Conservation (phyloP, 2,113 vertebrate species). For the Microtus pennsylvanicus region DNA sequence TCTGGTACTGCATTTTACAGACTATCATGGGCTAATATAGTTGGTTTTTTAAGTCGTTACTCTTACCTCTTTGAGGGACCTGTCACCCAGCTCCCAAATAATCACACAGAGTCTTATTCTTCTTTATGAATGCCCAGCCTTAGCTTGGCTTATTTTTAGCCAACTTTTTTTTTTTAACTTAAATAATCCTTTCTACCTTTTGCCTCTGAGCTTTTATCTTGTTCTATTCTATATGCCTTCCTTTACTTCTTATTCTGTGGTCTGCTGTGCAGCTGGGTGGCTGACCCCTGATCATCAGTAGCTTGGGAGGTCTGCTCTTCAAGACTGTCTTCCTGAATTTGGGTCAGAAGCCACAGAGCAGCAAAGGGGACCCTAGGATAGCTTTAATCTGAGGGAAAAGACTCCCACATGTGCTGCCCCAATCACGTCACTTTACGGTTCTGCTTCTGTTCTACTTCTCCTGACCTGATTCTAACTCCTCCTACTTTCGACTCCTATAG, state of each 20-base stretch:
- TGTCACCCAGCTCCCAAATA: background rate
- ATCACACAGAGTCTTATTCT: background rate
- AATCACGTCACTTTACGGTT: no score
- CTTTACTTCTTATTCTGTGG: background rate
- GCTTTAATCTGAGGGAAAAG: no score
- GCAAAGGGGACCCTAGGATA: no score
- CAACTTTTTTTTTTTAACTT: background rate
- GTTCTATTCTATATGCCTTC: background rate
- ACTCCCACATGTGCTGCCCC: no score
- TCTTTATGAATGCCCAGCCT: background rate
- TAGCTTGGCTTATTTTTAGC: background rate
- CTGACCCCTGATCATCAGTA: no score
- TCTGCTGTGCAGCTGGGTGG: no score
- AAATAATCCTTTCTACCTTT: background rate
- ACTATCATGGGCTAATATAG: background rate
- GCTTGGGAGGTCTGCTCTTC: no score
- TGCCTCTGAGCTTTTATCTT: background rate
- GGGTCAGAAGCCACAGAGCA: no score
- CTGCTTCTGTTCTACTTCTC: no score
- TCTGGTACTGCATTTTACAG: background rate
- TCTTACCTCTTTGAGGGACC: background rate
- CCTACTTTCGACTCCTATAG: no score
- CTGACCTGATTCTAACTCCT: no score
- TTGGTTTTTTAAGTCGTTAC: background rate
- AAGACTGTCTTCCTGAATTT: no score